Evolutionary conservation across 2,113 vertebrate species (phyloP), one percentile per base, ranked within the genome.

Genomic region (Aspidoscelis tigris): DNA sequence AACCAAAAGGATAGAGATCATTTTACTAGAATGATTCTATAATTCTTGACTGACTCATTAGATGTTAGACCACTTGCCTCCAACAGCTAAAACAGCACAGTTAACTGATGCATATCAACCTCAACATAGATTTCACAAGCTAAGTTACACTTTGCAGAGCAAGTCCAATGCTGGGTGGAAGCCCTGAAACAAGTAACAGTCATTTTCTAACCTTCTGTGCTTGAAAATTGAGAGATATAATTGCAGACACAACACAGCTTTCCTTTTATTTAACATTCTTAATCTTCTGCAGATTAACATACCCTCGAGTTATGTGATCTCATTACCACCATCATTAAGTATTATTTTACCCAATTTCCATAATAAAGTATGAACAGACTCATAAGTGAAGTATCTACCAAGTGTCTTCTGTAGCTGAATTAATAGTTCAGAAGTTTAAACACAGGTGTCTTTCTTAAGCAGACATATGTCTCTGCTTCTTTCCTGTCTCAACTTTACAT

Each of bases 271-370:
- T 76, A 66, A 83, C 72, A 21, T 83, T 75, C 81, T 83, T 83
- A 83, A 83, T 83, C 72, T 83, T 76, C 81, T 76, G 18, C 61
- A 76, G 72, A 83, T 83, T 83, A 83, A 39, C 81, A 83, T 68
- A 66, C 43, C 81, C 72, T 68, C 58, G 39, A 83, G 61, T 83
- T 83, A 83, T 83, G 71, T 2, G 58, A 75, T 16, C 81, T 76
- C 61, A 83, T 83, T 83, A 83, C 58, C 66, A 66, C 72, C 81
- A 50, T 83, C 81, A 83, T 83, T 83, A 83, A 83, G 44, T 76
- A 76, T 83, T 76, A 83, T 70, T 89, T 87, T 89, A 71, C 18
- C 84, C 47, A 82, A 44, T 80, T 86, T 71, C 74, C 66, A 86
- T 1, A 74, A 65, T 24, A 61, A 77, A 84, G 7, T 11, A 24